These are phyloP conservation scores for Cinara cedri DNA, from an alignment of 2,888 invertebrate genomes.

Conservation along the genomic window DNA sequence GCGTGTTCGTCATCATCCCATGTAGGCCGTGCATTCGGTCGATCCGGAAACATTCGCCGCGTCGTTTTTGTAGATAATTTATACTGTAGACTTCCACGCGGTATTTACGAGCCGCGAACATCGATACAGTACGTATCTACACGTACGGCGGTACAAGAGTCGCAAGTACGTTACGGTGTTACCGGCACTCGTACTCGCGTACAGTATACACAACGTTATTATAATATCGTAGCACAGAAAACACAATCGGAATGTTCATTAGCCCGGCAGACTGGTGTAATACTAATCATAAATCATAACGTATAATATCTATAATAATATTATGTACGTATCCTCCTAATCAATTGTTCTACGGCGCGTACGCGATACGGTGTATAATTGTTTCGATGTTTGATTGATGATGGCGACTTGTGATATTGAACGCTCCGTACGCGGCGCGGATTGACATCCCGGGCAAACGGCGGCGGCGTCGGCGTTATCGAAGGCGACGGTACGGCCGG, in stretches of 20 bases:
- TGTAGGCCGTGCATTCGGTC: not conserved
- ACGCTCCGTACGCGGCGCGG: constrained; percentile 21
- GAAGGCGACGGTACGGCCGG: constrained; percentile 17
- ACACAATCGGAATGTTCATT: constrained; percentile 55
- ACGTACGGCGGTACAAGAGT: not conserved
- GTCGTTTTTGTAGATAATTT: constrained; percentile 3
- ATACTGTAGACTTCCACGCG: not conserved
- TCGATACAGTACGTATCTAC: not conserved
- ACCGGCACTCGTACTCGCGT: too few species aligned
- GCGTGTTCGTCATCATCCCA: too few species aligned
- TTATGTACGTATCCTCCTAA: not conserved
- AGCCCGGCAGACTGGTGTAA: not conserved
- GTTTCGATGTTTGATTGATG: constrained; percentile 55
- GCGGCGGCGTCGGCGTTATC: not conserved
- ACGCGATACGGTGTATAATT: constrained; percentile 30
- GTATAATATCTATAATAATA: too few species aligned
- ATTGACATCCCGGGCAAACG: constrained; percentile 41
- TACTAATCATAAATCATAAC: constrained; percentile 48
- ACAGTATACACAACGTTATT: too few species aligned
- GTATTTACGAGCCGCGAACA: not conserved
- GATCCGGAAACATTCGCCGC: constrained; percentile 27
- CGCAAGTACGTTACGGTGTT: too few species aligned
- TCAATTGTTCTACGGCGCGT: constrained; percentile 43
- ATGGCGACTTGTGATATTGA: constrained; percentile 48
- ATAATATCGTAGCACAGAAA: constrained; percentile 6